Evolutionary conservation across 1,140 invertebrate species (phyloP).

Genomic region (Hylaeus anthracinus): DNA sequence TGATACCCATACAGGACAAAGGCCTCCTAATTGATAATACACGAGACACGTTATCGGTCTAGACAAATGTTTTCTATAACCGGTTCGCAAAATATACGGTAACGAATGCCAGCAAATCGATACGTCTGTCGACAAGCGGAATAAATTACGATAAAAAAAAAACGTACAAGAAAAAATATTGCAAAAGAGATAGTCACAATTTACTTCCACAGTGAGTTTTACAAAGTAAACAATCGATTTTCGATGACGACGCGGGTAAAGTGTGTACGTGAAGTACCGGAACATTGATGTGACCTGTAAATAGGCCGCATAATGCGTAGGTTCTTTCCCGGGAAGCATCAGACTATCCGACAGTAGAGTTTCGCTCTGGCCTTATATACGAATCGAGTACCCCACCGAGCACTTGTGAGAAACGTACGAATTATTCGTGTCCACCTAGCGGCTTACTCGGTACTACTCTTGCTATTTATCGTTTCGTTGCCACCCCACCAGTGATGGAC

Average conservation of each 20-base stretch:
- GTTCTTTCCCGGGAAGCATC: conserved; percentile 71
- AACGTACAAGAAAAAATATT: neutral
- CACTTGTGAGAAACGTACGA: conserved; percentile 47
- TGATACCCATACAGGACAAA: neutral
- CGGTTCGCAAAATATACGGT: too few species aligned
- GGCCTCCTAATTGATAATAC: too few species aligned
- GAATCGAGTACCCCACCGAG: neutral
- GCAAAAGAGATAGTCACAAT: conserved; percentile 40
- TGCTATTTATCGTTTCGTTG: neutral
- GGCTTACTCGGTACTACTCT: neutral
- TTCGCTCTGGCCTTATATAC: conserved; percentile 64
- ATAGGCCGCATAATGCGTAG: conserved; percentile 68
- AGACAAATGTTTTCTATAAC: too few species aligned
- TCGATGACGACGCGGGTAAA: conserved; percentile 57
- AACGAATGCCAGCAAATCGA: too few species aligned
- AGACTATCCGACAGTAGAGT: conserved; percentile 58
- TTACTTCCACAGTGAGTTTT: conserved; percentile 43
- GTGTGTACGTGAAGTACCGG: conserved; percentile 63
- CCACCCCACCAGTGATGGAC: too few species aligned
- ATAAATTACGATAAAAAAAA: too few species aligned
- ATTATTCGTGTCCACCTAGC: neutral
- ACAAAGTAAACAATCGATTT: conserved; percentile 38
- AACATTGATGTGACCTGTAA: conserved; percentile 63
- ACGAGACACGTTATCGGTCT: too few species aligned
- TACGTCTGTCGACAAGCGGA: too few species aligned